phyloP scores from a whole-genome alignment of 2,888 invertebrate species.

The Chloromyia formosa region DNA sequence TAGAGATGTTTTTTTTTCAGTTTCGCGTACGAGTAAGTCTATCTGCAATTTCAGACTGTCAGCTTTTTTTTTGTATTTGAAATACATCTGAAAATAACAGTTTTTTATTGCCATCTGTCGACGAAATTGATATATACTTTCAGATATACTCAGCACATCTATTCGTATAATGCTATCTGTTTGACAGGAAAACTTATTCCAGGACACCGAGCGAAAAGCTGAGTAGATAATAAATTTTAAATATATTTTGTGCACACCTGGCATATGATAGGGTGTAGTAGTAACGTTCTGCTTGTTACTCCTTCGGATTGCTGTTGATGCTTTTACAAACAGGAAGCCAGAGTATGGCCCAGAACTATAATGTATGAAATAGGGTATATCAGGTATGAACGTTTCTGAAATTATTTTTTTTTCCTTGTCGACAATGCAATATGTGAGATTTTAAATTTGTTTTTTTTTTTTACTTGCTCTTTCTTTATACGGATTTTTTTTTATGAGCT shows the following conservation, averaged over 20 bases:
- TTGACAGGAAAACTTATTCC: neutral
- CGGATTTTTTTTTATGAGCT: too few species aligned
- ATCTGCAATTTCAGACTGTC: neutral
- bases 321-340: too few species aligned
- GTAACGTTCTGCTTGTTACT: neutral
- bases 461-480: too few species aligned
- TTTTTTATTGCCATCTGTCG: constrained; percentile 29
- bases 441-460: too few species aligned
- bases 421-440: neutral
- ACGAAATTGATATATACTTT: neutral
- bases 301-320: too few species aligned
- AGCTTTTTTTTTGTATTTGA: neutral
- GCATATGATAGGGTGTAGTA: constrained; percentile 7
- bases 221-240: constrained; percentile 31
- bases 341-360: neutral
- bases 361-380: neutral
- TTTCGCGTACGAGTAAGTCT: too few species aligned
- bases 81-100: constrained; percentile 8
- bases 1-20: too few species aligned
- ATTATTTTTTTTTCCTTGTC: neutral
- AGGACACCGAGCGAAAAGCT: constrained; percentile 9
- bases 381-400: neutral
- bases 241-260: constrained; percentile 31
- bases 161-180: neutral
- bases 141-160: neutral